Evolutionary conservation across 2,797 vertebrate genomes (phyloP).

Genomic region (Ceryle rudis): DNA sequence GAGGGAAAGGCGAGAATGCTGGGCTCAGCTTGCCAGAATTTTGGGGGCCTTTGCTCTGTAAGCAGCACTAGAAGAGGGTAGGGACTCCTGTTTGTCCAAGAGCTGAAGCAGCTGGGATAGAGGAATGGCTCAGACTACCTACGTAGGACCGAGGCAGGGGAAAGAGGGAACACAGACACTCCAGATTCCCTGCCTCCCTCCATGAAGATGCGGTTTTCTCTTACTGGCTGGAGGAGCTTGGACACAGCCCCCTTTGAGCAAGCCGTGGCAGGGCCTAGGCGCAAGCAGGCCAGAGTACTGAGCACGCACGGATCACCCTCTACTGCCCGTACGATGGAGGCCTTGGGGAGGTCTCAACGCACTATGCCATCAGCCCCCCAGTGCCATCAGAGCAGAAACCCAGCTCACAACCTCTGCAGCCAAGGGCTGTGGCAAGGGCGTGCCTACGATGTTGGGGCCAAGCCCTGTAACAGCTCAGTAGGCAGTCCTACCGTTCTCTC

Average conservation of each 20-base stretch:
- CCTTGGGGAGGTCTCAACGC: neutral
- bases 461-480: neutral
- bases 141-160: neutral
- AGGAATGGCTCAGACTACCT: constrained; percentile 42
- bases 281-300: accelerated
- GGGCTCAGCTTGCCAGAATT: neutral
- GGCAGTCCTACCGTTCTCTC: neutral
- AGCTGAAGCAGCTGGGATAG: neutral
- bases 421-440: neutral
- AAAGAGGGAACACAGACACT: neutral
- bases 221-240: neutral
- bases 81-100: neutral
- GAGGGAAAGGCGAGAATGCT: neutral
- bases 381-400: neutral
- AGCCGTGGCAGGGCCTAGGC: neutral
- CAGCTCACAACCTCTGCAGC: neutral
- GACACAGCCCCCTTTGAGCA: neutral
- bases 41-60: neutral
- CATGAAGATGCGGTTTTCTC: neutral
- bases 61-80: neutral
- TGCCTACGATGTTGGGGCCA: accelerated
- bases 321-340: neutral
- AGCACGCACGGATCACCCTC: neutral
- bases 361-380: accelerated
- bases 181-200: neutral